Base-by-base conservation (phyloP, 2,888 invertebrate species). In the Nephrotoma guestfalica region DNA sequence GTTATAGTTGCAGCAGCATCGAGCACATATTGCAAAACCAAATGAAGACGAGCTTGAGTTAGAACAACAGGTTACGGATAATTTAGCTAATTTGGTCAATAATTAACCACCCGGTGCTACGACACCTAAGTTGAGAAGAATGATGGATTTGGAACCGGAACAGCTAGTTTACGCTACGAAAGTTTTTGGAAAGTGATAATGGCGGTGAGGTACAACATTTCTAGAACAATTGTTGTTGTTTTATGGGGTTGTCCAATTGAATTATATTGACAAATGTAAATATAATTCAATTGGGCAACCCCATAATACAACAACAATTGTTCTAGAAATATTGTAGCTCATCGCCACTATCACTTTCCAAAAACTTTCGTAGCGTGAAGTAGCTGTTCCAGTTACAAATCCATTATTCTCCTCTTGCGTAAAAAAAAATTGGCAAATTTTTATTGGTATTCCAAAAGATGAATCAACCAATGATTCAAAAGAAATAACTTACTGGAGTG, bases 21-120 rank as follows among this genome's bases (percentile, higher is more conserved):
- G 97, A 88, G 93, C 95, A 2, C 94, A 95, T 89, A 92, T 95
- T 45, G 92, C 93, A 15, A 94, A 94, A 41, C 94, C 97, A 0
- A 93, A 94, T 7, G 94, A 94, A 11, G 93, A 94, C 45, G 98
- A 98, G 92, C 92, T 94, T 15, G 94, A 95, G 88, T 91, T 96
- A 86, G 96, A 96, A 18, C 95, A 95, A 41, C 95, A 94, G 89
- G 94, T 95, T 83, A 94, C 95, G 0, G 94, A 94, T 86, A 96
- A 95, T 90, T 92, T 97, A 88, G 94, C 95, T 6, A 95, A 95
- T 88, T 94, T 97, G 90, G 94, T 95, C 7, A 96, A 95, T 89
- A 94, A 95, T 89, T 93, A 96, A 86, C 94, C 95, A 87, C 97
- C 97, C 0, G 92, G 93, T 0, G 94, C 94, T 83, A 93, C 97